These are phyloP conservation scores for Tethya wilhelma DNA, from an alignment of 37 sponge, comb jelly and placozoan genomes.

Conservation along the genomic window DNA sequence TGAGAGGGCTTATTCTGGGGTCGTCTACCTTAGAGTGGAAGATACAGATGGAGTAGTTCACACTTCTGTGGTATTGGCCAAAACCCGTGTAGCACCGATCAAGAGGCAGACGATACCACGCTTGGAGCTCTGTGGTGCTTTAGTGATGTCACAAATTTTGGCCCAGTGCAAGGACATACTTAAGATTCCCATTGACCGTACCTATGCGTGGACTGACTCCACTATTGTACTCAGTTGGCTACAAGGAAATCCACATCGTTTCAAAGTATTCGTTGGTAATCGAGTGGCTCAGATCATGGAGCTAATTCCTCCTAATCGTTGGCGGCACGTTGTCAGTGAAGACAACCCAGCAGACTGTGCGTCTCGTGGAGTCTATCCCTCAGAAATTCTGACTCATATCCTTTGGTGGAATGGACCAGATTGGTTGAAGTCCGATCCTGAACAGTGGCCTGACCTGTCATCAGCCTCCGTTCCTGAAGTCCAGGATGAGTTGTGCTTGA, in stretches of 20 bases:
- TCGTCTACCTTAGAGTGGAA: slow-evolving; percentile 31
- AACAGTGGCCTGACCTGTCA: neutral
- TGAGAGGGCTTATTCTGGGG: slow-evolving; percentile 33
- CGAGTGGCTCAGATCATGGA: slow-evolving; percentile 25
- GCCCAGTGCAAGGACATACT: slow-evolving; percentile 5
- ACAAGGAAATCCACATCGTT: slow-evolving; percentile 10
- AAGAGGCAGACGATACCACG: slow-evolving; percentile 37
- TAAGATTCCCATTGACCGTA: neutral
- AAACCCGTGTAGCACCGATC: slow-evolving; percentile 43
- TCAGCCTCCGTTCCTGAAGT: neutral
- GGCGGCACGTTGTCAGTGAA: slow-evolving; percentile 9
- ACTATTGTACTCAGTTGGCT: slow-evolving; percentile 44
- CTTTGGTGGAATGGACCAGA: slow-evolving; percentile 54
- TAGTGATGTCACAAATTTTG: slow-evolving; percentile 20
- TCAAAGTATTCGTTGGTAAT: slow-evolving; percentile 33
- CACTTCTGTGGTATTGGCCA: slow-evolving; percentile 15
- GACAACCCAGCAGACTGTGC: slow-evolving; percentile 38
- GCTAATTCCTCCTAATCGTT: slow-evolving; percentile 19
- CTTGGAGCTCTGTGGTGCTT: slow-evolving; percentile 44
- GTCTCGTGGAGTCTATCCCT: slow-evolving; percentile 41
- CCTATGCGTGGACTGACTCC: slow-evolving; percentile 42
- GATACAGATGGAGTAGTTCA: slow-evolving; percentile 13
- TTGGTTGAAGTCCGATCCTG: neutral
- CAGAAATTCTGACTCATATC: slow-evolving; percentile 23
- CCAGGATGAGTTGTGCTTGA: no score